Evolutionary conservation across 1,140 invertebrate genomes (phyloP).

Genomic region (Sycobia sp.): DNA sequence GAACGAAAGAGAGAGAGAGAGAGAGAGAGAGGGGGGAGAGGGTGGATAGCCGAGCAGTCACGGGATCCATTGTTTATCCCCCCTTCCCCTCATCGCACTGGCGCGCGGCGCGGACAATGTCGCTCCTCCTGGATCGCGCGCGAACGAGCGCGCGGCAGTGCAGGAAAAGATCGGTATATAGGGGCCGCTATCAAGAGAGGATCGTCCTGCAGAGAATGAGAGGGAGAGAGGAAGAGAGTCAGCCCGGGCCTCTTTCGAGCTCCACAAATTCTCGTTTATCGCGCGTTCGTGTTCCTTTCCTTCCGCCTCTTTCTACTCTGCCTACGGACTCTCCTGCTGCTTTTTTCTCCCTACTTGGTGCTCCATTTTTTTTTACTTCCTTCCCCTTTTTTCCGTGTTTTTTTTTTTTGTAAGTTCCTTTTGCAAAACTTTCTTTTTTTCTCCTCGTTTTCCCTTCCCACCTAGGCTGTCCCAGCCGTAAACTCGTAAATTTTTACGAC

Average conservation of each 20-base stretch:
- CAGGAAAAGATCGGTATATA: too few species aligned
- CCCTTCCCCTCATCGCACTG: too few species aligned
- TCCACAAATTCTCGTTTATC: slow-evolving; percentile 27
- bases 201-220: too few species aligned
- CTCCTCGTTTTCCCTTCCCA: not conserved
- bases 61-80: too few species aligned
- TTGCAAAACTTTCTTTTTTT: not conserved
- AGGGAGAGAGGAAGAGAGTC: not conserved
- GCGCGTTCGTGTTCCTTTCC: slow-evolving; percentile 5
- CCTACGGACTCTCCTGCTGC: not conserved
- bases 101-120: too few species aligned
- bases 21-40: not conserved
- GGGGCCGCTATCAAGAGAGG: not conserved
- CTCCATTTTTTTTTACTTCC: too few species aligned
- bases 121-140: not conserved
- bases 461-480: slow-evolving; percentile 3
- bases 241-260: not conserved
- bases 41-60: too few species aligned
- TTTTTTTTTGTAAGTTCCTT: not conserved
- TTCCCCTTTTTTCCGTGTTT: not conserved
- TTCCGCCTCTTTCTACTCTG: slow-evolving; percentile 20
- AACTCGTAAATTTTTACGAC: slow-evolving; percentile 29
- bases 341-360: slow-evolving; percentile 1
- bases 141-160: too few species aligned
- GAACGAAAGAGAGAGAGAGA: not conserved